Base-by-base conservation (phyloP, 2,888 invertebrate genomes). In the Steinernema carpocapsae region DNA sequence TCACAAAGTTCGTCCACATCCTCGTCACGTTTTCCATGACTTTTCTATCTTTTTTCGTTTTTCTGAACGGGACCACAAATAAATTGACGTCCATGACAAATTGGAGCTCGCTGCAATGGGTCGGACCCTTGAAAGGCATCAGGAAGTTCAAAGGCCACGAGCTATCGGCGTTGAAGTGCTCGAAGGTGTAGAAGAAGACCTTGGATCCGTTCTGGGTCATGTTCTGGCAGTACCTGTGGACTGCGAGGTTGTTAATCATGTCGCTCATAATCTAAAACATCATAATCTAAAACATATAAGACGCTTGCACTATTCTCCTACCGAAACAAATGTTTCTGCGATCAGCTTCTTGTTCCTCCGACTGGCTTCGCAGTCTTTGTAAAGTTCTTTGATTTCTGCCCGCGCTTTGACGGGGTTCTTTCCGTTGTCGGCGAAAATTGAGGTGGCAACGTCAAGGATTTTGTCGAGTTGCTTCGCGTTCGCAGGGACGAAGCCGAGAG, bases 1-100 rank as follows among this genome's bases (percentile, higher is more conserved):
- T 86, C 37, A 82, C 84, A 72, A 86, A 86, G 70, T 86, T 86
- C 14, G 86, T 82, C 80, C 82, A 84, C 80, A 82, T 81, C 64
- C 76, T 77, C 2, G 84, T 82, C 78, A 85, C 82, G 70, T 84
- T 45, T 48, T 83, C 81, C 12, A 80, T 64, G 76, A 86, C 84
- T 42, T 78, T 59, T 43, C 78, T 73, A 56, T 86, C 86, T 0
- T 74, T 72, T 22, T 80, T 78, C 45, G 79, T 86, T 70, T 81
- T 78, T 43, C 76, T 76, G 74, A 79, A 86, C 14, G 83, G 82
- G 72, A 81, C 79, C 7, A 86, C 80, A 52, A 80, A 82, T 24
- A 85, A 81, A 14, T 84, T 83, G 0, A 81, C 79, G 6, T 84
- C 85, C 71, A 86, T 86, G 22, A 85, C 59, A 71, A 83, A 86